phyloP scores from a whole-genome alignment of 2,113 vertebrate species.

The Pipa parva region DNA sequence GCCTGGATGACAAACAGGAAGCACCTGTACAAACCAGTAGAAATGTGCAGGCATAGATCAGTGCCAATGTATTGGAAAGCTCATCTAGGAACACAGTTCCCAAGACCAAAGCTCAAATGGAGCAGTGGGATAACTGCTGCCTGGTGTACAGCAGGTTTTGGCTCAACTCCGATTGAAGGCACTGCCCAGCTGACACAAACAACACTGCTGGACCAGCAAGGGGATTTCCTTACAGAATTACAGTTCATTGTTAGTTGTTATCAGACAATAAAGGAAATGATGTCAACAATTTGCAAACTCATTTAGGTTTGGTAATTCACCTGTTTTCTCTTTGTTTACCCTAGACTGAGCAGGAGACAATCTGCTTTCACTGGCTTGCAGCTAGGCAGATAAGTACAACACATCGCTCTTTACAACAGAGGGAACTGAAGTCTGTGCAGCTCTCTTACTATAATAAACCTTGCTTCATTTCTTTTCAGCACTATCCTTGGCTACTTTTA shows the following conservation, averaged over 20 bases:
- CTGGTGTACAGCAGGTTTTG: no score
- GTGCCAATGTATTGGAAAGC: no score
- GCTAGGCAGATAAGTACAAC: not conserved
- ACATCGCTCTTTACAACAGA: not conserved
- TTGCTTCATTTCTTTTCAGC: slow-evolving; percentile 16
- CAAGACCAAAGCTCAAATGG: no score
- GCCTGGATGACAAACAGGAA: no score
- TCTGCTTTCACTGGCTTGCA: not conserved
- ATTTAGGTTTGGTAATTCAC: not conserved
- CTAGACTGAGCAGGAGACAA: not conserved
- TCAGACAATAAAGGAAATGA: not conserved
- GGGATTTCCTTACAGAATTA: no score
- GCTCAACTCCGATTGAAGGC: no score
- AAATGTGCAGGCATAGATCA: no score
- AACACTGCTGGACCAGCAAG: no score
- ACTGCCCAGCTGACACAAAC: no score
- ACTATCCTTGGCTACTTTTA: slow-evolving; percentile 13
- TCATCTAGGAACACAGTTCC: no score
- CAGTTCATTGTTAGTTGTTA: not conserved
- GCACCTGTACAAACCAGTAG: no score
- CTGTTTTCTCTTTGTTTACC: not conserved
- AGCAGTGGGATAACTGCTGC: no score
- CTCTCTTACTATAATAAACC: not conserved
- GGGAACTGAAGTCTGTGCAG: not conserved
- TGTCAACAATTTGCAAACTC: not conserved